Conservation (phyloP, 2,113 vertebrate genomes). For the Periophthalmus modestus region DNA sequence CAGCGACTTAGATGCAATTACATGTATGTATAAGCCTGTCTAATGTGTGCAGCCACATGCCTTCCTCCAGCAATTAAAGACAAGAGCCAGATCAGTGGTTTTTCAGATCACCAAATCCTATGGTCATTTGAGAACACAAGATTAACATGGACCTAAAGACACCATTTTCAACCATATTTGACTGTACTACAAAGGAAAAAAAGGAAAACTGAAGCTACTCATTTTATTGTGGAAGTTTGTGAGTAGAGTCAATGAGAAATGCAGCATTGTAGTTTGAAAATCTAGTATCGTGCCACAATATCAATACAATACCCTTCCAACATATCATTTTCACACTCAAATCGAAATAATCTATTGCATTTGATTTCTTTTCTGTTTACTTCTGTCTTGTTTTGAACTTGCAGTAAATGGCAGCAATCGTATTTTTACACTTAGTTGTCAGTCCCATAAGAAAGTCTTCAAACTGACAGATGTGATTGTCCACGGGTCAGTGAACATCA, state of each 20-base stretch:
- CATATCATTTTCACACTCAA: no score
- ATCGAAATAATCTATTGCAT: no score
- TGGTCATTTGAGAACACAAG: not conserved
- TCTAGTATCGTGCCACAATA: no score
- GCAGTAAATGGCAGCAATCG: slow-evolving; percentile 4
- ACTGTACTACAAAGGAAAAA: no score
- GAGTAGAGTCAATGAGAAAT: not conserved
- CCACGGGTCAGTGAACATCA: slow-evolving; percentile 22
- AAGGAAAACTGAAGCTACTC: no score
- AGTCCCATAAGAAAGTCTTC: slow-evolving; percentile 11
- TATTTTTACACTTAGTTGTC: slow-evolving; percentile 24
- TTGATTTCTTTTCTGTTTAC: not conserved
- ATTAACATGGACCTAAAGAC: not conserved
- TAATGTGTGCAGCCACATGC: slow-evolving; percentile 21
- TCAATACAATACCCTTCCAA: no score
- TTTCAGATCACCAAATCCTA: slow-evolving; percentile 16
- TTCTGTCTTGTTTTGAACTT: not conserved
- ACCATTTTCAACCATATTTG: not conserved
- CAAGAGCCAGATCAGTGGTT: slow-evolving; percentile 22
- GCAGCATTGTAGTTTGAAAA: no score
- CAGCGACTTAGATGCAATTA: slow-evolving; percentile 41
- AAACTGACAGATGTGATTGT: slow-evolving; percentile 19
- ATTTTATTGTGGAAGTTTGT: no score
- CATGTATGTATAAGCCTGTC: slow-evolving; percentile 28
- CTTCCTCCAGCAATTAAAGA: slow-evolving; percentile 25